These are phyloP conservation scores for Cotesia congregata DNA, from an alignment of 2,888 invertebrate genomes.

Conservation along the genomic window DNA sequence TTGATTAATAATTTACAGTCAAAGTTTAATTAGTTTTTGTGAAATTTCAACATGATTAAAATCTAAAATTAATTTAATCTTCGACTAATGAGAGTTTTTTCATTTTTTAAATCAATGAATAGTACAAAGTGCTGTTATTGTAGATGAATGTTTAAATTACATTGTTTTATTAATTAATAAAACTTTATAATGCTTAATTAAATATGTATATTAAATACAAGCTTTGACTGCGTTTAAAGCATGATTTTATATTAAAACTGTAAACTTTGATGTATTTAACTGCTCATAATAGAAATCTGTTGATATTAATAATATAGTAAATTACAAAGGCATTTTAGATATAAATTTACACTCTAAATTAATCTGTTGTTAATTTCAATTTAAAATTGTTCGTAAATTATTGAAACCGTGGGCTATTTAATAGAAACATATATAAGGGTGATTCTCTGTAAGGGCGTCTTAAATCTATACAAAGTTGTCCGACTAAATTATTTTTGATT, in stretches of 20 bases:
- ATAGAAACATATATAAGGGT: too few species aligned
- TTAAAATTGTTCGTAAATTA: background rate
- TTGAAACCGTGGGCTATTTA: too few species aligned
- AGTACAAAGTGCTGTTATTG: background rate
- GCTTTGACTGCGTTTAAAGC: background rate
- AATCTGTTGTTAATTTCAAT: background rate
- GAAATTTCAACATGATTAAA: too few species aligned
- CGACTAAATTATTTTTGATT: too few species aligned
- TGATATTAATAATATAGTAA: background rate
- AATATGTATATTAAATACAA: background rate
- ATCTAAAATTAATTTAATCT: too few species aligned
- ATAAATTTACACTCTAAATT: background rate
- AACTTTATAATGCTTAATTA: constrained; percentile 38
- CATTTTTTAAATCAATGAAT: background rate
- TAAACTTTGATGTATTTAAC: background rate
- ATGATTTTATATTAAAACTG: background rate
- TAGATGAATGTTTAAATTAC: background rate
- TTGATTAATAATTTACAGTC: too few species aligned
- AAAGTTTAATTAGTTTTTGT: too few species aligned
- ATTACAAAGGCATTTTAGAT: background rate
- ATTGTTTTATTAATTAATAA: background rate
- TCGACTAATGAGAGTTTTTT: constrained; percentile 14
- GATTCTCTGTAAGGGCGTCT: too few species aligned
- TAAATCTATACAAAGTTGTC: too few species aligned
- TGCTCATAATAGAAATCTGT: background rate